These are phyloP conservation scores for Ferrisia virgata DNA, from an alignment of 2,888 invertebrate species.

Conservation along the genomic window DNA sequence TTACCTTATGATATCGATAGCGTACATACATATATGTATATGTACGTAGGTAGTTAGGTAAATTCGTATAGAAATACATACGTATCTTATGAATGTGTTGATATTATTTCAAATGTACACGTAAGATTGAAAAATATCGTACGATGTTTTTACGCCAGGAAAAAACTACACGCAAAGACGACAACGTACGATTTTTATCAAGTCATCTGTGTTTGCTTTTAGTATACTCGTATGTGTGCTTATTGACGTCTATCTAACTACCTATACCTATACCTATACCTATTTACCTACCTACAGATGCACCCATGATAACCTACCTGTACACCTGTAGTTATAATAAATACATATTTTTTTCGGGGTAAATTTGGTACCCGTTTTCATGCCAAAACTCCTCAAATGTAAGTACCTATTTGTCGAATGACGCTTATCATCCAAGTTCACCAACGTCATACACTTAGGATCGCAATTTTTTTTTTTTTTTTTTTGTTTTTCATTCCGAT, in stretches of 20 bases:
- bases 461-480: neutral
- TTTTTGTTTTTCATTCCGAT: no score
- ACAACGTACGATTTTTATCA: constrained; percentile 9
- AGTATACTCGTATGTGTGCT: neutral
- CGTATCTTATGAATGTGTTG: no score
- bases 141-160: constrained; percentile 5
- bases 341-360: neutral
- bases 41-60: no score
- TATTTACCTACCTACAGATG: no score
- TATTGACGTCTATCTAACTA: no score
- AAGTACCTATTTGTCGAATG: neutral
- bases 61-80: no score
- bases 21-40: neutral
- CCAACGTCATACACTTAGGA: neutral
- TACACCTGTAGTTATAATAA: no score
- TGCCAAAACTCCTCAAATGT: neutral
- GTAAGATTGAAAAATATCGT: neutral
- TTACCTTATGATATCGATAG: neutral
- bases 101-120: no score
- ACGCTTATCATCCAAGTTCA: neutral
- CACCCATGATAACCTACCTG: no score
- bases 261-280: no score
- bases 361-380: neutral
- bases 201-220: no score
- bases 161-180: no score